A percentile compares a stretch with the other conserved stretches of the same genome.
Conservation (phyloP, 2,113 vertebrate species). For the Platycercus adscitus region DNA sequence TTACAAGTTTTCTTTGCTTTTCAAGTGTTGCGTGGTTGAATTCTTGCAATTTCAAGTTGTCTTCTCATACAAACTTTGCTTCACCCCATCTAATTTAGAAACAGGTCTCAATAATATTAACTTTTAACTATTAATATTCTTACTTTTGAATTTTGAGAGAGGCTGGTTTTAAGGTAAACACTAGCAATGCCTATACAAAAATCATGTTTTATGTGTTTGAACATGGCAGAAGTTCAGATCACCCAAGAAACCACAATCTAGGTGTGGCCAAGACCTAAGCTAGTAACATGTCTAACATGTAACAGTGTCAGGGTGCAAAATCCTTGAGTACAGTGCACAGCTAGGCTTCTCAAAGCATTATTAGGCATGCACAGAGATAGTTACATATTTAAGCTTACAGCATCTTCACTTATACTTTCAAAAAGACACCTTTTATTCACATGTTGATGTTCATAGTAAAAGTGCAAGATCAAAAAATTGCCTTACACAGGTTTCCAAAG, state of each 20-base stretch:
- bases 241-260: not conserved
- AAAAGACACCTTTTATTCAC: not conserved
- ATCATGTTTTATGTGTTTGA: not conserved
- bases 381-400: not conserved
- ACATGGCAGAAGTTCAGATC: not conserved
- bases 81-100: not conserved
- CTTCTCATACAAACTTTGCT: not conserved
- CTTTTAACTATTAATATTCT: not conserved
- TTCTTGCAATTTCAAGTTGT: not conserved
- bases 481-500: not conserved
- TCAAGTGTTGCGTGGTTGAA: not conserved
- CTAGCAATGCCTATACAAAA: not conserved
- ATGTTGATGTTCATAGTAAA: not conserved
- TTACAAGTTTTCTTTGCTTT: not conserved
- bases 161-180: not conserved
- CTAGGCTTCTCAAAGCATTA: not conserved
- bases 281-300: not conserved
- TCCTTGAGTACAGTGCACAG: not conserved
- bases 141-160: not conserved
- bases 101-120: not conserved
- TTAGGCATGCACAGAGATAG: not conserved
- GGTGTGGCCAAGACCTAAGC: not conserved
- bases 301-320: not conserved
- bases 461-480: not conserved
- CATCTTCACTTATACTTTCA: not conserved